Evolutionary conservation across 2,797 vertebrate genomes (phyloP).

Genomic region (Sebastes hubbsi): DNA sequence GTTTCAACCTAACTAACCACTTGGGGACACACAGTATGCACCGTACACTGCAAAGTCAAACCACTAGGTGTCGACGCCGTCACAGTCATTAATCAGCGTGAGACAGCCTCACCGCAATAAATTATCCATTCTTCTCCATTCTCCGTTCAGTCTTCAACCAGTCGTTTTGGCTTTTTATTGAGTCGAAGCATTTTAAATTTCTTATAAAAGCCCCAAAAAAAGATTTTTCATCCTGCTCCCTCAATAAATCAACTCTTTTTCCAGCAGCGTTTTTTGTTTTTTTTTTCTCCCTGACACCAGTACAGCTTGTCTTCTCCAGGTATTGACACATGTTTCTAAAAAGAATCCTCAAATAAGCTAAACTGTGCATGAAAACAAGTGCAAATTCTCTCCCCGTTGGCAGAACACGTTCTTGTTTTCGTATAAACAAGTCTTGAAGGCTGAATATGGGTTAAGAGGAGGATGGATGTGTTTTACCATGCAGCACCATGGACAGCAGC

Average conservation of each 20-base stretch:
- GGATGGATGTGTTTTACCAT: not conserved
- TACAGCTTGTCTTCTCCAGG: not conserved
- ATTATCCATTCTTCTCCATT: not conserved
- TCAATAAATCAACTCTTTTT: not conserved
- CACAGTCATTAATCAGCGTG: not conserved
- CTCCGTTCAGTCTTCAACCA: not conserved
- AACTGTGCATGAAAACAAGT: not conserved
- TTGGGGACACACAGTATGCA: not conserved
- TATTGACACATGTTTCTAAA: not conserved
- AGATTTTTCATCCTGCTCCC: not conserved
- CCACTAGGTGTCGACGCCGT: not conserved
- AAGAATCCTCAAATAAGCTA: not conserved
- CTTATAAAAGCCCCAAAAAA: not conserved
- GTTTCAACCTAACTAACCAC: not conserved
- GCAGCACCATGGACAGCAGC: conserved; percentile 39
- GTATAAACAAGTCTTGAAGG: not conserved
- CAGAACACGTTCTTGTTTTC: not conserved
- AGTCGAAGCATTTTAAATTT: not conserved
- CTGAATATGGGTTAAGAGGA: not conserved
- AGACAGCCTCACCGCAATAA: not conserved
- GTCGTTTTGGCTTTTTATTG: conserved; percentile 5
- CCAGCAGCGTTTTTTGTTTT: not conserved
- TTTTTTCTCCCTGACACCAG: not conserved
- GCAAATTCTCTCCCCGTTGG: not conserved
- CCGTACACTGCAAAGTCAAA: not conserved